Conservation (phyloP, 1,140 invertebrate genomes). For the Drosophila subobscura region DNA sequence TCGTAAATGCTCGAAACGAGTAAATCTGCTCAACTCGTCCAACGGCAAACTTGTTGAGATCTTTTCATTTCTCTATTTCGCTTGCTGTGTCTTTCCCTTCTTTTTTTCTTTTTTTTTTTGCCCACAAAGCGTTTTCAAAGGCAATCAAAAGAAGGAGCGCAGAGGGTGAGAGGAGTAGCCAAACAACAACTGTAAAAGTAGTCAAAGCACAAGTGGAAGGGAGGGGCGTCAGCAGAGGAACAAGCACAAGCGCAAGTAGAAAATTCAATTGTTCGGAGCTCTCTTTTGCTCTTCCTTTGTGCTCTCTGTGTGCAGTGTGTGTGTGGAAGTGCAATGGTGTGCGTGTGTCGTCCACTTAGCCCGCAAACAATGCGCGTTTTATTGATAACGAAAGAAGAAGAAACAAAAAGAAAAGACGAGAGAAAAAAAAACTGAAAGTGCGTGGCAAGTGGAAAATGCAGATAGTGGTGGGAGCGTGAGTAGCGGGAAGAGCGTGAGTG, state of each 20-base stretch:
- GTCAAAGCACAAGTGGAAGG: slow-evolving; percentile 33
- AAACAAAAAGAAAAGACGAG: slow-evolving; percentile 1
- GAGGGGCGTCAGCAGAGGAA: slow-evolving; percentile 25
- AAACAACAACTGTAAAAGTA: slow-evolving; percentile 66
- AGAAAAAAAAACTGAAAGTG: slow-evolving; percentile 64
- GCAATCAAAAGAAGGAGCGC: slow-evolving; percentile 25
- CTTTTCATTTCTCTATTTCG: slow-evolving; percentile 53
- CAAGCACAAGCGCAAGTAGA: slow-evolving; percentile 65
- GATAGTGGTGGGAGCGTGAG: slow-evolving; percentile 20
- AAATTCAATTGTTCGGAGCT: slow-evolving; percentile 71
- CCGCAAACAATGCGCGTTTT: slow-evolving; percentile 54
- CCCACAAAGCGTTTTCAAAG: slow-evolving; percentile 68
- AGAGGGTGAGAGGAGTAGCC: slow-evolving; percentile 24
- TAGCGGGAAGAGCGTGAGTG: not conserved
- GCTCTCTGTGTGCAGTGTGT: slow-evolving; percentile 31
- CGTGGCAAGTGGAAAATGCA: slow-evolving; percentile 37
- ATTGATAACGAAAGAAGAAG: slow-evolving; percentile 60
- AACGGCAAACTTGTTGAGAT: slow-evolving; percentile 74
- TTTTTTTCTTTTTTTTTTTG: slow-evolving; percentile 56
- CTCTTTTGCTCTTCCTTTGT: slow-evolving; percentile 47
- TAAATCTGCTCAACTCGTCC: slow-evolving; percentile 69
- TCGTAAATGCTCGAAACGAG: slow-evolving; percentile 54
- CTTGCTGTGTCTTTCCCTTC: slow-evolving; percentile 19
- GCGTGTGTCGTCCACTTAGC: slow-evolving; percentile 61
- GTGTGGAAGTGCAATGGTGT: slow-evolving; percentile 7